Percentiles rank a stretch among this genome's conserved stretches.
phyloP scores from a whole-genome alignment of 2,113 vertebrate species.

The Jacana jacana region DNA sequence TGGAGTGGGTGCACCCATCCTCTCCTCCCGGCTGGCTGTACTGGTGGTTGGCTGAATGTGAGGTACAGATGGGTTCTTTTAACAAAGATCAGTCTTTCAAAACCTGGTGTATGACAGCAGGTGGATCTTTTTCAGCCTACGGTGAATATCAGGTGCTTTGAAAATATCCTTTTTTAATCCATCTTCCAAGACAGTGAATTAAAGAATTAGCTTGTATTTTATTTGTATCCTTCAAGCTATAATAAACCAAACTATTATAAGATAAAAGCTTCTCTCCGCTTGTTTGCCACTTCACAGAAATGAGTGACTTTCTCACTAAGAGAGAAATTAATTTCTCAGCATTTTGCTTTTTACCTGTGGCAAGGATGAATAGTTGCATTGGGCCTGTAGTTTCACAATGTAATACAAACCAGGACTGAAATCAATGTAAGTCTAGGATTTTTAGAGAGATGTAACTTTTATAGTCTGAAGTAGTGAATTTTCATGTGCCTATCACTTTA shows the following conservation, averaged over 20 bases:
- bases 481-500: neutral
- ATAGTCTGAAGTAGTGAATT: neutral
- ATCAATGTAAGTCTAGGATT: neutral
- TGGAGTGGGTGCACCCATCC: accelerated
- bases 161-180: neutral
- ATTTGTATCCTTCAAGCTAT: neutral
- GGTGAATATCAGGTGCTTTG: neutral
- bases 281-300: neutral
- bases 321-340: neutral
- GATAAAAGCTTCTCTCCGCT: neutral
- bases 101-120: accelerated
- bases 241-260: neutral
- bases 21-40: neutral
- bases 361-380: neutral
- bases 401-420: neutral
- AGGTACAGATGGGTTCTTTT: neutral
- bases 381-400: neutral
- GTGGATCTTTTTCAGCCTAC: neutral
- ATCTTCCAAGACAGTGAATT: neutral
- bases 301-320: neutral
- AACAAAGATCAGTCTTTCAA: neutral
- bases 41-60: neutral
- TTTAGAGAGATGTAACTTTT: neutral
- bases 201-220: neutral
- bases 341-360: neutral